Conservation (phyloP, 64 coral and sea anemone species). For the Dendronephthya gigantea region DNA sequence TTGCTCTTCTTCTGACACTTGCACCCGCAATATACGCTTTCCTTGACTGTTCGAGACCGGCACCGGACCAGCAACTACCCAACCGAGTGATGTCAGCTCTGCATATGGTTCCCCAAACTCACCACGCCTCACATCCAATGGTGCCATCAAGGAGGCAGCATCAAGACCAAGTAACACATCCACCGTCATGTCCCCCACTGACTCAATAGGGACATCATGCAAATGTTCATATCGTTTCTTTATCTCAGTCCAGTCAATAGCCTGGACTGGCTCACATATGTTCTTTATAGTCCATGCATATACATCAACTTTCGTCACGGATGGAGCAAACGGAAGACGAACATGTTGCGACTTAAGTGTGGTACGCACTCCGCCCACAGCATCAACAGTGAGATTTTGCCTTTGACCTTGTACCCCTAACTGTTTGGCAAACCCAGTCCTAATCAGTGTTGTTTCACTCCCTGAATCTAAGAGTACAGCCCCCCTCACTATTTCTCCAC, state of each 20-base stretch:
- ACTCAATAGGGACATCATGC: slow-evolving; percentile 23
- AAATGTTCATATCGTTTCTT: background rate
- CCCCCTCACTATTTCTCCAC: slow-evolving; percentile 21
- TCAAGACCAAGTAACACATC: slow-evolving; percentile 41
- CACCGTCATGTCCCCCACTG: slow-evolving; percentile 26
- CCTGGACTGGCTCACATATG: slow-evolving; percentile 10
- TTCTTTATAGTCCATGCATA: slow-evolving; percentile 8
- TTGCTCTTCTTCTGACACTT: background rate
- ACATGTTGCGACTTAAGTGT: slow-evolving; percentile 21
- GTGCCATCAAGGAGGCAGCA: slow-evolving; percentile 32
- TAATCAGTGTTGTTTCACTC: slow-evolving; percentile 27
- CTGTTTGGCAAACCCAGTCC: slow-evolving; percentile 34
- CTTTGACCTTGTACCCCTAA: background rate
- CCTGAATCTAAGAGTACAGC: slow-evolving; percentile 19
- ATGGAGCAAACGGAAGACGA: slow-evolving; percentile 22
- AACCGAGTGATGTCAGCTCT: slow-evolving; percentile 38
- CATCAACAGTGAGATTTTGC: background rate
- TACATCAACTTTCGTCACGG: background rate
- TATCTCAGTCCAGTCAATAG: slow-evolving; percentile 15
- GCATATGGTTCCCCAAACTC: slow-evolving; percentile 30
- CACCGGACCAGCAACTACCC: slow-evolving; percentile 18
- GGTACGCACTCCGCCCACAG: background rate
- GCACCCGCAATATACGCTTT: background rate
- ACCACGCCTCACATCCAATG: slow-evolving; percentile 19
- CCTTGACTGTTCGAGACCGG: background rate